Base-by-base conservation (phyloP, 2,888 invertebrate species). In the Dryococelus australis region DNA sequence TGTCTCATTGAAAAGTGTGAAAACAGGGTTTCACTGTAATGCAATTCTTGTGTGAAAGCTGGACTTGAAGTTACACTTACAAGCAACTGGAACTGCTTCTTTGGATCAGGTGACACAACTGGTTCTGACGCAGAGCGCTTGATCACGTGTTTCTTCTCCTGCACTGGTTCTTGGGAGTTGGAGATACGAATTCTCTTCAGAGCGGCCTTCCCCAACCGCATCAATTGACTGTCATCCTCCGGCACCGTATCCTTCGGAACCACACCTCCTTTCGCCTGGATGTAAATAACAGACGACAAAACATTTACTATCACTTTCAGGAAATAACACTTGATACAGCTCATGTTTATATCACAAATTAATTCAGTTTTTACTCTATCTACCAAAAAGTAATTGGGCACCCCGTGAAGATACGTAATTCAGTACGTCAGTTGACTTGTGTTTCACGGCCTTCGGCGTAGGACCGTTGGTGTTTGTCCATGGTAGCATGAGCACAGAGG, bases 121-220 rank as follows among this genome's bases (percentile, higher is more conserved):
- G 86, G 24, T 28, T 89, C 88, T 26, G 87, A 87, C 4, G 20
- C 27, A 9, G 85, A 26, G 4, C 35, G 27, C 24, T 28, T 35
- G n/a, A 85, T 20, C 20, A 43, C 27, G 2, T 20, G 8, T 43
- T 24, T n/a, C 27, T 27, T 27, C n/a, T 80, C 47, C 28, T 85
- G 26, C 28, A 43, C 13, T 27, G 28, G 13, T 20, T 89, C 88
- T 88, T 90, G 88, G 24, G 87, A 87, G 78, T 87, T 87, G 87
- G 79, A 92, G 93, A 92, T 88, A 85, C 90, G 89, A 43, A 89
- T 86, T 88, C 89, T 90, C 84, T 89, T 90, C 10, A 92, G 88
- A 27, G 93, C 91, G 89, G 92, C 92, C 88, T 93, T 91, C 0
- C 94, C 93, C 24, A 93, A 90, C 91, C 93, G 92, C 81, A 94